These are phyloP conservation scores for Melinaea menophilus DNA, from an alignment of 2,888 invertebrate species.

Conservation along the genomic window DNA sequence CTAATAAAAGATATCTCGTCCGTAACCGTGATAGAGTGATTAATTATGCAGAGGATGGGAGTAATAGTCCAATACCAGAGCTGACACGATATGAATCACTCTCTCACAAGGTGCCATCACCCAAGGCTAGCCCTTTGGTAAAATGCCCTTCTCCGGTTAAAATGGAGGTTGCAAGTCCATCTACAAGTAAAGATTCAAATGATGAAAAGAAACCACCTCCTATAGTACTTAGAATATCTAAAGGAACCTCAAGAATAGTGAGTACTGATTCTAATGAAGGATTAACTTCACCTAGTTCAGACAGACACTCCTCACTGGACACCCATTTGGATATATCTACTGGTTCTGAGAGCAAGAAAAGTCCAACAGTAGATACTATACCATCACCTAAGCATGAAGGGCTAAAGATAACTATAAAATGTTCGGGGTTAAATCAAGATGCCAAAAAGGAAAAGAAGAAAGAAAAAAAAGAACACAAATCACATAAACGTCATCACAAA, in stretches of 20 bases:
- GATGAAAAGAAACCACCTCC: conserved; percentile 83
- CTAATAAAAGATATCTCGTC: conserved; percentile 72
- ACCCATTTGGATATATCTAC: conserved; percentile 58
- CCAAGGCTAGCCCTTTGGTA: conserved; percentile 67
- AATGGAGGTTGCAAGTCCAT: conserved; percentile 64
- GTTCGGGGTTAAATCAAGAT: conserved; percentile 62
- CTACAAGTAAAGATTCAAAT: conserved; percentile 68
- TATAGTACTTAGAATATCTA: conserved; percentile 92
- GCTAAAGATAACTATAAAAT: conserved; percentile 74
- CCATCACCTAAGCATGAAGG: conserved; percentile 75
- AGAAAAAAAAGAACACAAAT: conserved; percentile 75
- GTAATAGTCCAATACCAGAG: conserved; percentile 74
- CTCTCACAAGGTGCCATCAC: conserved; percentile 59
- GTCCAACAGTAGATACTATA: conserved; percentile 65
- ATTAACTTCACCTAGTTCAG: conserved; percentile 74
- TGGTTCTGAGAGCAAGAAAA: conserved; percentile 63
- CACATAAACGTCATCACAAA: conserved; percentile 71
- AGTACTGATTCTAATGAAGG: conserved; percentile 82
- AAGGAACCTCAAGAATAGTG: conserved; percentile 82
- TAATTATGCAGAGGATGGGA: conserved; percentile 81
- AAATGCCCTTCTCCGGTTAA: conserved; percentile 61
- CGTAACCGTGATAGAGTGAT: conserved; percentile 79
- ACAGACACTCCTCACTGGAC: conserved; percentile 72
- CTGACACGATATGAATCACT: conserved; percentile 60
- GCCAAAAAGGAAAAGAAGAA: conserved; percentile 68